phyloP scores from a whole-genome alignment of 2,888 invertebrate species.

The Eristalinus sepulchralis region DNA sequence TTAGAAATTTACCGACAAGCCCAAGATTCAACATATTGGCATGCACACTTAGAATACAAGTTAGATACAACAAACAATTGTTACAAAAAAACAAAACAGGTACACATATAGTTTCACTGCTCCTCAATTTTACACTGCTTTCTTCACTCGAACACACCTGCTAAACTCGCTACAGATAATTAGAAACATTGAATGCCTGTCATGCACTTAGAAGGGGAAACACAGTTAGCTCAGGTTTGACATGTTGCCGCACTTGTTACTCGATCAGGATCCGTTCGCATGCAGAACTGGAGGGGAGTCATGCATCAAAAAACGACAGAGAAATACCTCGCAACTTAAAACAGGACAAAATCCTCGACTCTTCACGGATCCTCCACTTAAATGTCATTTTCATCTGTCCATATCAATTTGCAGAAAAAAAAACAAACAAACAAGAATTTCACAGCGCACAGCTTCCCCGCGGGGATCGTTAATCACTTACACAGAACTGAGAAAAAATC shows the following conservation, averaged over 20 bases:
- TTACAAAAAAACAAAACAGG: background rate
- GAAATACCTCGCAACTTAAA: slow-evolving; percentile 72
- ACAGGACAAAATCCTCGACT: slow-evolving; percentile 65
- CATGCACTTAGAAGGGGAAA: background rate
- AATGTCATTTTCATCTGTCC: slow-evolving; percentile 59
- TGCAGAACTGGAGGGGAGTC: slow-evolving; percentile 11
- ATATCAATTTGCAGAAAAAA: background rate
- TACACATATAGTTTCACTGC: slow-evolving; percentile 19
- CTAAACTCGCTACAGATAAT: background rate
- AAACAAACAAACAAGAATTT: background rate
- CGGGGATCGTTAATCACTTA: slow-evolving; percentile 30
- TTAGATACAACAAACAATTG: background rate
- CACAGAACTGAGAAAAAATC: slow-evolving; percentile 52
- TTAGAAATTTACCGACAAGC: slow-evolving; percentile 60
- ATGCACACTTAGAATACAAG: slow-evolving; percentile 36
- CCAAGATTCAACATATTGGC: slow-evolving; percentile 58
- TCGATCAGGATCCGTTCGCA: background rate
- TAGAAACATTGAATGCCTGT: background rate
- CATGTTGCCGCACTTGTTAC: background rate
- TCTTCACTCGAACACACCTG: slow-evolving; percentile 1
- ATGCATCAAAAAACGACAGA: slow-evolving; percentile 26
- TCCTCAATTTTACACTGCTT: background rate
- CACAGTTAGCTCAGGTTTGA: background rate
- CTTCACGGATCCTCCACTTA: slow-evolving; percentile 66
- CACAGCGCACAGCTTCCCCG: background rate